phyloP scores from a whole-genome alignment of 2,797 vertebrate species.

The Pangasius larnaudii region DNA sequence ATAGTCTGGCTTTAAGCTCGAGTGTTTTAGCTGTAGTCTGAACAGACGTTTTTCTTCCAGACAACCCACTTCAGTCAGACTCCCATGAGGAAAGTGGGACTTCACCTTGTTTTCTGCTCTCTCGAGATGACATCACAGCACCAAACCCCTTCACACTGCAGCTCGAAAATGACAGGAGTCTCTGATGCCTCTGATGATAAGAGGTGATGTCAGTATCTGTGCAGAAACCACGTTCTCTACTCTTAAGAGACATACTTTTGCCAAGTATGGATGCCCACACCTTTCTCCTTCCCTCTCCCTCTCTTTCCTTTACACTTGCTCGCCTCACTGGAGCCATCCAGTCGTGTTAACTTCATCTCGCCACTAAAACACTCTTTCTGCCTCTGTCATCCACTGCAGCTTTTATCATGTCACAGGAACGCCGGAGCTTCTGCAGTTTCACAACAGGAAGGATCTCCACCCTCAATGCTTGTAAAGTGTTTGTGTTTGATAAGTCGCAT shows the following conservation, averaged over 20 bases:
- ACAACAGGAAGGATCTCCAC: constrained; percentile 37
- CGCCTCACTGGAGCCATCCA: constrained; percentile 56
- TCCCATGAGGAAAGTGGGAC: constrained; percentile 27
- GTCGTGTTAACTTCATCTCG: constrained; percentile 51
- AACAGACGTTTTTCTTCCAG: background rate
- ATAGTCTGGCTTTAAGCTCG: background rate
- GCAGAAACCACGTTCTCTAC: background rate
- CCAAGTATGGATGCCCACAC: constrained; percentile 1
- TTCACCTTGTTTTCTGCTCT: constrained; percentile 12
- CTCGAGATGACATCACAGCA: constrained; percentile 30
- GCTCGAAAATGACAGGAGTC: constrained; percentile 6
- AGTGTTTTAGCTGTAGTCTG: background rate
- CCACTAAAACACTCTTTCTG: constrained; percentile 47
- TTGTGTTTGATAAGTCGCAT: constrained; percentile 43
- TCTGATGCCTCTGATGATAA: constrained; percentile 12
- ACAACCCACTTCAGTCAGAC: constrained; percentile 26
- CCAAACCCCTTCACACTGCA: constrained; percentile 19
- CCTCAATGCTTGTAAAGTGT: constrained; percentile 28
- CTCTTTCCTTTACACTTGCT: constrained; percentile 42
- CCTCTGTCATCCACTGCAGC: constrained; percentile 35
- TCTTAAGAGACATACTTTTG: constrained; percentile 15
- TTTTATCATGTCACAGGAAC: constrained; percentile 48
- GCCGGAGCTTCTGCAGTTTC: constrained; percentile 31
- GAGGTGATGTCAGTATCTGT: constrained; percentile 27
- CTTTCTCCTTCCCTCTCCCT: constrained; percentile 39